These are phyloP conservation scores for Gandaritis pyraliata DNA, from an alignment of 2,888 invertebrate species.

Conservation along the genomic window DNA sequence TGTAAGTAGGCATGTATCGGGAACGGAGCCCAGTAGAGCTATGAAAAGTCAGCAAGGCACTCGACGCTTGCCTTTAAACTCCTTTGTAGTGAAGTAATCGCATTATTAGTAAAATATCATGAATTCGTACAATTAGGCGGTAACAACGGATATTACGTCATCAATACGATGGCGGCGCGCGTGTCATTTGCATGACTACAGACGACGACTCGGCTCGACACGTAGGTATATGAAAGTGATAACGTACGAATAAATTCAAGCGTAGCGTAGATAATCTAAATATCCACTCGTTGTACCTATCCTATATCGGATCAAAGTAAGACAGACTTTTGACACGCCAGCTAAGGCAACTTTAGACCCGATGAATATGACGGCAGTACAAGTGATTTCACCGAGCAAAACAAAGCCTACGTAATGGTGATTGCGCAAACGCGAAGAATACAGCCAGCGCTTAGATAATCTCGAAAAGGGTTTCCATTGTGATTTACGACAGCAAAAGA, in stretches of 20 bases:
- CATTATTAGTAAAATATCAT: background rate
- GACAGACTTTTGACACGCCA: slow-evolving; percentile 1
- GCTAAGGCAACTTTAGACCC: background rate
- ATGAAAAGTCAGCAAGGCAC: slow-evolving; percentile 40
- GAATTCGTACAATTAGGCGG: slow-evolving; percentile 13
- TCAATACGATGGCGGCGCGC: slow-evolving; percentile 48
- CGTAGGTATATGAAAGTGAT: slow-evolving; percentile 46
- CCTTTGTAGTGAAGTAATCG: slow-evolving; percentile 13
- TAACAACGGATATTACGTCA: slow-evolving; percentile 57
- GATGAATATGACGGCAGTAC: slow-evolving; percentile 7
- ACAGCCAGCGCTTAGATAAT: slow-evolving; percentile 22
- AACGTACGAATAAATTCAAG: slow-evolving; percentile 34
- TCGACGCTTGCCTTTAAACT: slow-evolving; percentile 31
- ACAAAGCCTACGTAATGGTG: slow-evolving; percentile 29
- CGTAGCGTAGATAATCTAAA: slow-evolving; percentile 35
- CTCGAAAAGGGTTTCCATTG: slow-evolving; percentile 21
- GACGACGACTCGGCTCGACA: slow-evolving; percentile 26
- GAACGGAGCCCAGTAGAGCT: slow-evolving; percentile 21
- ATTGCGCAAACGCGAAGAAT: slow-evolving; percentile 24
- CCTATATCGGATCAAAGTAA: background rate
- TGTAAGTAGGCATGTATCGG: background rate
- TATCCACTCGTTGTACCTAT: slow-evolving; percentile 24
- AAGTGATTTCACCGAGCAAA: slow-evolving; percentile 16
- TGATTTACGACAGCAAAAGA: slow-evolving; percentile 15
- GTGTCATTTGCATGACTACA: slow-evolving; percentile 58